A percentile compares a stretch with the other conserved stretches of the same genome.
Conservation (phyloP, 2,888 invertebrate species). For the Lucinisca nassula region DNA sequence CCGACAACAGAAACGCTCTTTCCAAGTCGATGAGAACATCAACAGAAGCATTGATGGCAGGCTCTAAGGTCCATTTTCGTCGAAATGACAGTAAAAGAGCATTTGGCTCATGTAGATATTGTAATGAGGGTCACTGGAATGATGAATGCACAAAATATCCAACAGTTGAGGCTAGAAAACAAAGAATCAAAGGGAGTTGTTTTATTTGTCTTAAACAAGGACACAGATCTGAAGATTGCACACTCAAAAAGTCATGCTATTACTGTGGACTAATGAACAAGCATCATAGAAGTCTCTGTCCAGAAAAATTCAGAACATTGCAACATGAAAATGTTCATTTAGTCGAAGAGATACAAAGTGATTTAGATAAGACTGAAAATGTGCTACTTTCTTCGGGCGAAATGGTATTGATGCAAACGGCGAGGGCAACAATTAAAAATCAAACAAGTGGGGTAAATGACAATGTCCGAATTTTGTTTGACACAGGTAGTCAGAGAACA, state of each 20-base stretch:
- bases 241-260: slow-evolving; percentile 20
- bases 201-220: slow-evolving; percentile 23
- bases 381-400: slow-evolving; percentile 38
- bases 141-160: slow-evolving; percentile 37
- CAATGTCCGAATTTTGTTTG: slow-evolving; percentile 17
- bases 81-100: not conserved
- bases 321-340: not conserved
- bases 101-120: not conserved
- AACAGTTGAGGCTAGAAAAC: slow-evolving; percentile 29
- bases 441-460: not conserved
- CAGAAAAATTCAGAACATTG: slow-evolving; percentile 9
- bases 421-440: slow-evolving; percentile 3
- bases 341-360: too few relatives aligned
- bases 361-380: slow-evolving; percentile 9
- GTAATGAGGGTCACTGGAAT: slow-evolving; percentile 25
- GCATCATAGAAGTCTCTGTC: slow-evolving; percentile 46
- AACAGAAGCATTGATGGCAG: slow-evolving; percentile 6
- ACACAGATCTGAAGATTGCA: slow-evolving; percentile 20
- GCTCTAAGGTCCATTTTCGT: not conserved
- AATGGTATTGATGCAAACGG: slow-evolving; percentile 32
- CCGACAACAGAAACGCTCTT: not conserved
- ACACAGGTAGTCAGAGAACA: slow-evolving; percentile 37
- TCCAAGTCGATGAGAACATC: not conserved
- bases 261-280: slow-evolving; percentile 28
- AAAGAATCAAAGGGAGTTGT: slow-evolving; percentile 27